phyloP scores from a whole-genome alignment of 2,797 vertebrate genomes.

The Gadopsis marmoratus region DNA sequence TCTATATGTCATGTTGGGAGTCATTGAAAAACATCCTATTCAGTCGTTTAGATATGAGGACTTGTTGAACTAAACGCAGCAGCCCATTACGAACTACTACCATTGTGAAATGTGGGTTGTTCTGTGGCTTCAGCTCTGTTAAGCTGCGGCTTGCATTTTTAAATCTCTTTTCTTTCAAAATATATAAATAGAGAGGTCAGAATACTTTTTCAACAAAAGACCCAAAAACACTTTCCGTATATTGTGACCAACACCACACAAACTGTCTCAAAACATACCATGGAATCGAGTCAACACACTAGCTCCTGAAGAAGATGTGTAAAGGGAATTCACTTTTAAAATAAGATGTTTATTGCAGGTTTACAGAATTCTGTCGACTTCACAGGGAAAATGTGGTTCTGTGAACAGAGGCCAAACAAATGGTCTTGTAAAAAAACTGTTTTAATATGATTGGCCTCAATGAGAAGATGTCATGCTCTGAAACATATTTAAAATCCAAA shows the following conservation, averaged over 20 bases:
- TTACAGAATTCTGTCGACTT: not conserved
- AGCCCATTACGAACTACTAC: not conserved
- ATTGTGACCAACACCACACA: not conserved
- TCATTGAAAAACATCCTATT: too few species aligned
- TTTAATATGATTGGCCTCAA: not conserved
- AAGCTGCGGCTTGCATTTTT: not conserved
- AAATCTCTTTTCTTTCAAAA: not conserved
- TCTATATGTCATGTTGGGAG: too few species aligned
- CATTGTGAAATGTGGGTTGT: not conserved
- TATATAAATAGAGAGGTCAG: not conserved
- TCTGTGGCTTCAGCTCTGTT: not conserved
- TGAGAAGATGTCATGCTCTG: not conserved
- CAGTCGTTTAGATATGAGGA: too few species aligned
- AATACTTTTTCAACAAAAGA: not conserved
- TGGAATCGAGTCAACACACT: not conserved
- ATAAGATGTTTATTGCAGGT: not conserved
- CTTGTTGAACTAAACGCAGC: not conserved
- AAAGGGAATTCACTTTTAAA: not conserved
- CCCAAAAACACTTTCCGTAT: not conserved
- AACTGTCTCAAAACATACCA: not conserved
- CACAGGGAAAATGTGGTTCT: not conserved
- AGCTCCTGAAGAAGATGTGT: not conserved
- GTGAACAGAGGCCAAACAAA: not conserved
- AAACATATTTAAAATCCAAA: slow-evolving; percentile 36
- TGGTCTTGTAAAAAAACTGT: not conserved